Conservation (phyloP, 2,888 invertebrate species). For the Hipparchia semele region DNA sequence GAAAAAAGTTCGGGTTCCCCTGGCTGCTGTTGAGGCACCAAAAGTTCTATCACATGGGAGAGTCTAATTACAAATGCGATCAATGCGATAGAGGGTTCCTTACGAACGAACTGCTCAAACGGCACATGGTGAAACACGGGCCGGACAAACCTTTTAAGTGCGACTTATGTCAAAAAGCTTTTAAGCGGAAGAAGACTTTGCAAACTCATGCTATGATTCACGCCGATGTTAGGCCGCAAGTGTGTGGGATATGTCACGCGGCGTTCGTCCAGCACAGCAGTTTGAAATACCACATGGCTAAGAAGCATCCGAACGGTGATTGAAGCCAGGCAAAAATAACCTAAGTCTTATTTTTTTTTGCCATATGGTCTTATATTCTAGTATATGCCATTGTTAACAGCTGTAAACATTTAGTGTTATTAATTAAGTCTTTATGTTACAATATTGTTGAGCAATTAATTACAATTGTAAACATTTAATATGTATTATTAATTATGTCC, state of each 20-base stretch:
- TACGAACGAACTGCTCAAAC: neutral
- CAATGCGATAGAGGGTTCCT: neutral
- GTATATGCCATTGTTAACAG: too few species aligned
- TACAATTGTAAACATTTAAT: too few species aligned
- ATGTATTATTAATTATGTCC: too few species aligned
- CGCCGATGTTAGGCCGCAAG: neutral
- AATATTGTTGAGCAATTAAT: too few species aligned
- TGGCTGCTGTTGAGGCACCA: conserved; percentile 58
- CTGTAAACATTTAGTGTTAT: too few species aligned
- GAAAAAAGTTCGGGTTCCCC: conserved; percentile 56
- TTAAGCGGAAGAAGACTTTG: conserved; percentile 9
- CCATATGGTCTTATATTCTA: too few species aligned
- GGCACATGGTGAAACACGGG: conserved; percentile 3
- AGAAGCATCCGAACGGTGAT: conserved; percentile 30
- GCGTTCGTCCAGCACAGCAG: neutral
- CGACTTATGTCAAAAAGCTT: conserved; percentile 1
- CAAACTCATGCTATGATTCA: conserved; percentile 4
- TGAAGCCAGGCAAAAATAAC: neutral
- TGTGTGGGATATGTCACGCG: neutral
- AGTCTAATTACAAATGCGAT: conserved; percentile 47
- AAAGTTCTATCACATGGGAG: conserved; percentile 59
- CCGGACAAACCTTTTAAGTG: conserved; percentile 9
- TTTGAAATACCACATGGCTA: conserved; percentile 11
- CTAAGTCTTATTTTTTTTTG: too few species aligned
- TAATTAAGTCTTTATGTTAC: too few species aligned